Evolutionary conservation across 2,888 invertebrate species (phyloP).

Genomic region (Aporophyla nigra): DNA sequence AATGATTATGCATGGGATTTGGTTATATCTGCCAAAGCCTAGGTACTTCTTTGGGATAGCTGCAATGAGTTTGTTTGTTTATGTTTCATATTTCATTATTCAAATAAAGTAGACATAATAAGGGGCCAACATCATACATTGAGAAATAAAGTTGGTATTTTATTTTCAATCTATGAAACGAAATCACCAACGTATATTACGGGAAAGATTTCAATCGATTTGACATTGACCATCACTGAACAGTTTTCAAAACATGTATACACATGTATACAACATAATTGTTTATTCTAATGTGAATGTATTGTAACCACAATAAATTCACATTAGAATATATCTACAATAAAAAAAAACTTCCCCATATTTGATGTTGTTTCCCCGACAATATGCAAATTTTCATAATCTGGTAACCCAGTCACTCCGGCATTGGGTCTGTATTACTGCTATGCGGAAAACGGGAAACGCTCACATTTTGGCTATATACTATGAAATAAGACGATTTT

Average conservation of each 20-base stretch:
- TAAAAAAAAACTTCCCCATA: neutral
- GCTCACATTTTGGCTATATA: constrained; percentile 41
- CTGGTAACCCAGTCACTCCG: constrained; percentile 76
- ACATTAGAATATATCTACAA: neutral
- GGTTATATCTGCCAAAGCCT: neutral
- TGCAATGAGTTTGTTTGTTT: neutral
- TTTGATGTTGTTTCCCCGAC: constrained; percentile 41
- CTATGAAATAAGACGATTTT: constrained; percentile 38
- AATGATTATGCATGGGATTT: constrained; percentile 3
- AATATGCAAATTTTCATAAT: constrained; percentile 22
- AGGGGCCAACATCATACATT: neutral
- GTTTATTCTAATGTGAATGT: too few species aligned
- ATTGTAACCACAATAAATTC: neutral
- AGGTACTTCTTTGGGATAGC: neutral
- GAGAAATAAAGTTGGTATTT: neutral
- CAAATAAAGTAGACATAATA: neutral
- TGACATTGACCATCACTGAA: neutral
- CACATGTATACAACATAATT: too few species aligned
- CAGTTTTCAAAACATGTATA: neutral
- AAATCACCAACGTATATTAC: neutral
- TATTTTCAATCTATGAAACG: neutral
- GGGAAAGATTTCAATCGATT: neutral
- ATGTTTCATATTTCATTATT: neutral
- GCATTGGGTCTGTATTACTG: constrained; percentile 81
- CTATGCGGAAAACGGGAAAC: constrained; percentile 82